Base-by-base conservation (phyloP, 2,113 vertebrate species). In the Dascyllus trimaculatus region DNA sequence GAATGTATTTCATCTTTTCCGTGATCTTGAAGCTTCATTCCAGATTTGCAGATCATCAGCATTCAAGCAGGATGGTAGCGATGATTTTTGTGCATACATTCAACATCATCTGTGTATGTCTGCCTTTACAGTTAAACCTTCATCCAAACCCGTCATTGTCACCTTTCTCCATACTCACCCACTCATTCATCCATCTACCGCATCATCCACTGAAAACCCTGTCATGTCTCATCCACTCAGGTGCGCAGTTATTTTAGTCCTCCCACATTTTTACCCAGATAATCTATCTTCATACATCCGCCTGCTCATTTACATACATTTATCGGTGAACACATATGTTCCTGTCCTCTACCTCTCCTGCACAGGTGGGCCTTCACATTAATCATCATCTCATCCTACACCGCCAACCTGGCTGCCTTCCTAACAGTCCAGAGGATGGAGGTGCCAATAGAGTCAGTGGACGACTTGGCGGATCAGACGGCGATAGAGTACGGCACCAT, bases 351-450 rank as follows among this genome's bases (percentile, higher is more conserved):
- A 35, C 51, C 54, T 80, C 51, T 71, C 52, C 67, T 77, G 58
- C 53, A 68, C 79, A 99, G 98, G 97, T 99, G 98, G 98, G 98
- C 98, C 0, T 99, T 99, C 93, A 99, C 97, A 26, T 91, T 99
- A 92, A 99, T 99, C 94, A 99, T 99, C 94, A 98, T 99, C 93
- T 99, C 98, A 49, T 99, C 98, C 81, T 99, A 99, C 93, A 99
- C 98, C 0, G 98, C 98, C 91, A 99, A 99, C 85, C 94, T 99
- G 93, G 98, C 97, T 0, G 97, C 98, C 58, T 99, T 99, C 94
- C 95, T 99, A 71, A 99, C 98, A 0, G 98, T 99, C 49, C 98
- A 99, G 89, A 91, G 98, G 67, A 99, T 99, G 98, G 97, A 99
- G 1, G 96, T 99, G 11, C 97, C 98, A 60, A 99, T 99, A 3